These are phyloP conservation scores for Caenorhabditis latens DNA, from an alignment of 1,140 invertebrate genomes.

Conservation along the genomic window DNA sequence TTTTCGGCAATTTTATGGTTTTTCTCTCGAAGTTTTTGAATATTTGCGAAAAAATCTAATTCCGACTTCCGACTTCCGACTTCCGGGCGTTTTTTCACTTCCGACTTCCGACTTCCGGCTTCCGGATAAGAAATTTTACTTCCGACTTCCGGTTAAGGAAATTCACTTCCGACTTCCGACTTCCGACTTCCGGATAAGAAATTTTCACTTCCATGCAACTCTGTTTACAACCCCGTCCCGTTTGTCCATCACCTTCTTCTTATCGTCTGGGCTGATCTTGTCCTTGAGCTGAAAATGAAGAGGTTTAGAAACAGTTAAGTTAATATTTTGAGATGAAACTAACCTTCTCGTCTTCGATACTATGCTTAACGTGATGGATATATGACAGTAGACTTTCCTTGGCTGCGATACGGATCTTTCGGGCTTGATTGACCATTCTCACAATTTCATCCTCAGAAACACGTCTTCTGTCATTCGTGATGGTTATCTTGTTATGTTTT, in stretches of 20 bases:
- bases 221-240: conserved; percentile 94
- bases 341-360: conserved; percentile 83
- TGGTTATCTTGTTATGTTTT: conserved; percentile 93
- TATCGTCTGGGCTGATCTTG: conserved; percentile 86
- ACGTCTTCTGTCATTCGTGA: conserved; percentile 95
- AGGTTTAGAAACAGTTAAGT: neutral
- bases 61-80: no score
- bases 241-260: conserved; percentile 88
- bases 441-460: conserved; percentile 96
- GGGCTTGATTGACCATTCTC: conserved; percentile 93
- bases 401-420: conserved; percentile 86
- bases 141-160: no score
- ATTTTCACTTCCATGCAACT: no score
- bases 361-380: conserved; percentile 92
- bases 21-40: no score
- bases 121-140: no score
- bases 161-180: no score
- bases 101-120: no score
- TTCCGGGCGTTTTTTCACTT: no score
- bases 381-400: conserved; percentile 94
- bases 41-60: no score
- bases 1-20: no score
- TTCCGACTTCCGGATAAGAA: no score
- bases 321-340: neutral
- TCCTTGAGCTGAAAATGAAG: conserved; percentile 77